A percentile compares a stretch with the other conserved stretches of the same genome.
Conservation (phyloP, 2,888 invertebrate species). For the Coleophora flavipennella region DNA sequence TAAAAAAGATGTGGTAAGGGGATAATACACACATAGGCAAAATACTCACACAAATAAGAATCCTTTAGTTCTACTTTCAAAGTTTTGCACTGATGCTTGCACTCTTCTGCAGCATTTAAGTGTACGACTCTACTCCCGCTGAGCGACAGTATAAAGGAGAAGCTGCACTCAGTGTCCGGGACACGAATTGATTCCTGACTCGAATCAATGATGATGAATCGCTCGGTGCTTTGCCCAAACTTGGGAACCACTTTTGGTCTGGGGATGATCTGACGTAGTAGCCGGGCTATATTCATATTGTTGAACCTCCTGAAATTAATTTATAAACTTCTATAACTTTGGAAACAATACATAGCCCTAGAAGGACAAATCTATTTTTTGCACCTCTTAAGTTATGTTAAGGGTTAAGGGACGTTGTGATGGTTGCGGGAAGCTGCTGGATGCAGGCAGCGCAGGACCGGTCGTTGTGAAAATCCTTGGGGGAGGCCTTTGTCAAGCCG, state of each 20-base stretch:
- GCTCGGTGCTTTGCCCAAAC: conserved; percentile 84
- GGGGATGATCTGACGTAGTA: conserved; percentile 80
- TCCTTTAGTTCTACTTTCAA: conserved; percentile 80
- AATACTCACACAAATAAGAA: conserved; percentile 82
- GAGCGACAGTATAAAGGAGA: conserved; percentile 81
- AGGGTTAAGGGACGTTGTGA: no score
- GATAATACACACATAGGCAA: background rate
- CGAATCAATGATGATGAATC: conserved; percentile 83
- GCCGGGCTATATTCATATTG: conserved; percentile 80
- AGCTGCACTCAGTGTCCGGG: conserved; percentile 88
- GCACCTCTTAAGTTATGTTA: no score
- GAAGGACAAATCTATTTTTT: no score
- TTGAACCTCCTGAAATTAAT: conserved; percentile 79
- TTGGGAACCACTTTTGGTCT: conserved; percentile 79
- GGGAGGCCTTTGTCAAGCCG: no score
- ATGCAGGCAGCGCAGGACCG: no score
- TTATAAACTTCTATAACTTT: conserved; percentile 1
- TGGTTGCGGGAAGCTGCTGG: no score
- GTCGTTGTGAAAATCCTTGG: no score
- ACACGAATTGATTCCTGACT: conserved; percentile 76
- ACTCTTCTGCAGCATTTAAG: conserved; percentile 84
- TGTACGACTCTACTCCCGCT: conserved; percentile 81
- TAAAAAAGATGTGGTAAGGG: no score
- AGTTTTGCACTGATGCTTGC: conserved; percentile 79
- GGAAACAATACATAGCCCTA: no score